Evolutionary conservation across 2,888 invertebrate genomes (phyloP), one percentile per base, ranked within the genome.

Genomic region (Drosophila differens): DNA sequence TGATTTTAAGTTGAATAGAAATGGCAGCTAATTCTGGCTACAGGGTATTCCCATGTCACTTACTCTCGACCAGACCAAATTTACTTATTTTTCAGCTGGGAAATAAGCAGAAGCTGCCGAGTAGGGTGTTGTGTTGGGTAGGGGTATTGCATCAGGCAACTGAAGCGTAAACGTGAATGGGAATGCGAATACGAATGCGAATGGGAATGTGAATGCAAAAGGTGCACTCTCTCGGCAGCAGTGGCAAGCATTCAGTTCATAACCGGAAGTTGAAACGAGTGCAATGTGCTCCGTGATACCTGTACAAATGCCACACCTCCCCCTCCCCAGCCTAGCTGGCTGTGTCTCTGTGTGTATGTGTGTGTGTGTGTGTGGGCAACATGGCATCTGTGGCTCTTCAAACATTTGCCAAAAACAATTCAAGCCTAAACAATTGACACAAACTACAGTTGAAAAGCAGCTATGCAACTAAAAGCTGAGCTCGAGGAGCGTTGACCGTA

Each of bases 111-210:
- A 35, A 61, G 49, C 49, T 53, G 44, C 12, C 44, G 49, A 25
- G 41, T 6, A 12, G 37, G 19, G 22, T 12, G 39, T 33, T 28
- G 44, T 25, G 25, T n/a, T 55, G 53, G n/a, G 52, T 30, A 14
- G 49, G 49, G 54, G 60, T 51, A 41, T 61, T 74, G 79, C 79
- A 66, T 25, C 53, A 51, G 63, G 68, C 82, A 76, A 89, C 90
- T 87, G 89, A 87, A 87, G 86, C 87, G 84, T 89, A 62, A 90
- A 88, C 72, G 41, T 82, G 88, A 89, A 88, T 88, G 85, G 76
- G 78, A 67, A 81, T 76, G 41, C 60, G 44, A 83, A 73, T 70
- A 41, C 66, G 64, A 80, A 63, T 58, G 30, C n/a, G 52, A 52
- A 52, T 52, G 41, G 51, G 62, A 80, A 25, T 25, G 25, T 25